Percentiles rank a stretch among this genome's conserved stretches.
phyloP scores from a whole-genome alignment of 1,140 invertebrate species.

The Cotesia typhae region DNA sequence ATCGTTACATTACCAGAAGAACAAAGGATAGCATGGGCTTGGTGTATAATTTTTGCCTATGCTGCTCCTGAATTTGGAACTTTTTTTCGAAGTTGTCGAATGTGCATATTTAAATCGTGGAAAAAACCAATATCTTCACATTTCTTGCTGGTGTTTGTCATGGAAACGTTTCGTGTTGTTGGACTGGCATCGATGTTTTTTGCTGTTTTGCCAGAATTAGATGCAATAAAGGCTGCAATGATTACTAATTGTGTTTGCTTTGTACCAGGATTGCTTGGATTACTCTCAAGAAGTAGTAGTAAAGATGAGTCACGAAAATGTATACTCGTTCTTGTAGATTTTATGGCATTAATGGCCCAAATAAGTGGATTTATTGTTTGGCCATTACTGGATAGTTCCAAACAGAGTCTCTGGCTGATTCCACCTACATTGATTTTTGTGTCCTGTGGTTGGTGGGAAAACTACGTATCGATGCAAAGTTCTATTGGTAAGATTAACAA shows the following conservation, averaged over 20 bases:
- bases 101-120: slow-evolving; percentile 90
- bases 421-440: slow-evolving; percentile 84
- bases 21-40: slow-evolving; percentile 91
- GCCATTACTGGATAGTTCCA: slow-evolving; percentile 79
- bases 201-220: slow-evolving; percentile 86
- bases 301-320: slow-evolving; percentile 77
- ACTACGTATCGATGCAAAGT: slow-evolving; percentile 87
- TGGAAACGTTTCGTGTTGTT: slow-evolving; percentile 87
- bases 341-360: slow-evolving; percentile 84
- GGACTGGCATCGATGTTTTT: slow-evolving; percentile 88
- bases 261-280: slow-evolving; percentile 81
- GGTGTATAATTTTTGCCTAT: slow-evolving; percentile 89
- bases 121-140: slow-evolving; percentile 72
- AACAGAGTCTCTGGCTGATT: slow-evolving; percentile 80
- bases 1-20: slow-evolving; percentile 79
- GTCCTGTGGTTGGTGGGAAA: slow-evolving; percentile 96
- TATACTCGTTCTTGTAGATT: slow-evolving; percentile 83
- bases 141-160: slow-evolving; percentile 77
- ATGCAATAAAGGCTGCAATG: slow-evolving; percentile 93
- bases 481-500: slow-evolving; percentile 70
- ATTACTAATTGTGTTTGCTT: slow-evolving; percentile 93
- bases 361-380: slow-evolving; percentile 89
- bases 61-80: slow-evolving; percentile 88
- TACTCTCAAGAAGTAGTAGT: slow-evolving; percentile 81
- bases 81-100: slow-evolving; percentile 82